Percentiles rank a stretch among this genome's conserved stretches.
These are phyloP conservation scores for Myiagra hebetior DNA, from an alignment of 2,113 vertebrate species.

Conservation along the genomic window DNA sequence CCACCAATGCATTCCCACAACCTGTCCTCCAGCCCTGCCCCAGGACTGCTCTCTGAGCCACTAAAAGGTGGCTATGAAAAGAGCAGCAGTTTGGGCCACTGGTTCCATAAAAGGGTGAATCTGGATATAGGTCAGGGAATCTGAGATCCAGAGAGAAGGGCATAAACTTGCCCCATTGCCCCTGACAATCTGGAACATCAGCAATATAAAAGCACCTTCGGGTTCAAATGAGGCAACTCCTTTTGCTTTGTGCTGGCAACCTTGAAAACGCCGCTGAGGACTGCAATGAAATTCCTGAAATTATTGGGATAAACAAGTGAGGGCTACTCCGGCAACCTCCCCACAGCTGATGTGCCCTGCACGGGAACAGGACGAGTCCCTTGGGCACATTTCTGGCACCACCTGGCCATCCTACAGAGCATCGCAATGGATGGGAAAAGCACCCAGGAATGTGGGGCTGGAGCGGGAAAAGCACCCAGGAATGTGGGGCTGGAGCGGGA, in stretches of 20 bases:
- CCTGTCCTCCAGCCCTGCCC: not conserved
- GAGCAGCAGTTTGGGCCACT: not conserved
- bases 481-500: fast-evolving
- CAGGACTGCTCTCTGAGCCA: not conserved
- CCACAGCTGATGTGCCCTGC: not conserved
- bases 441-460: fast-evolving
- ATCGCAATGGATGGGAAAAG: fast-evolving
- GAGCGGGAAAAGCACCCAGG: not conserved
- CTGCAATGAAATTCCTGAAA: not conserved
- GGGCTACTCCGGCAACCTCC: not conserved
- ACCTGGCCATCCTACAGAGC: not conserved
- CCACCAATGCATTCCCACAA: fast-evolving
- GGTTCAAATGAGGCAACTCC: not conserved
- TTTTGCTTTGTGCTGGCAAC: not conserved
- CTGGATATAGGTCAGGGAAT: not conserved
- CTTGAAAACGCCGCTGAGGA: not conserved
- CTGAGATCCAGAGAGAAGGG: not conserved
- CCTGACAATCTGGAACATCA: not conserved
- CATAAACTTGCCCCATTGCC: not conserved
- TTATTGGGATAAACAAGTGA: not conserved
- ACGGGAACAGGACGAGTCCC: not conserved
- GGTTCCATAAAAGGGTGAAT: not conserved
- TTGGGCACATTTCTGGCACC: not conserved
- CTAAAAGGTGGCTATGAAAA: not conserved
- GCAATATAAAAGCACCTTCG: not conserved